These are phyloP conservation scores for Sycophaga agraensis DNA, from an alignment of 1,140 invertebrate genomes.

Conservation along the genomic window DNA sequence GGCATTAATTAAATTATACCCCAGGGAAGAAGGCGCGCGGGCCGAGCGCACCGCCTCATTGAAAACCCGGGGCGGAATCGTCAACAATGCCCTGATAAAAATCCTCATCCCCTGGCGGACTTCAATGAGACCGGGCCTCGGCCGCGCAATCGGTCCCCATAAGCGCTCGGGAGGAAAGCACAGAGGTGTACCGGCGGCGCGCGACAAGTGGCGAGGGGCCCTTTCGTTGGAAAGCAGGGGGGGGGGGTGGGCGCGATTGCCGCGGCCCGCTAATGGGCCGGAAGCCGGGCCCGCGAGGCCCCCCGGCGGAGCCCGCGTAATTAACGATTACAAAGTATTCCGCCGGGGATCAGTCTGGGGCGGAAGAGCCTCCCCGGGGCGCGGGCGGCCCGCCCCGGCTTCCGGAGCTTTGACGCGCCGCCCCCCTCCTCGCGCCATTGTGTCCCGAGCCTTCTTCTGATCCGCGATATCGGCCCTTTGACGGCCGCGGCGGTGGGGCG, in stretches of 20 bases:
- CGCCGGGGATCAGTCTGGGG: constrained; percentile 25
- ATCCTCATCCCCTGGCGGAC: too few species aligned
- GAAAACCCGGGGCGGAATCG: neutral
- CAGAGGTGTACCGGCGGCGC: too few species aligned
- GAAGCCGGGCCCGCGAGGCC: neutral
- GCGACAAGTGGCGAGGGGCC: neutral
- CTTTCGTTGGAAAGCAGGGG: neutral
- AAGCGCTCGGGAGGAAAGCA: too few species aligned
- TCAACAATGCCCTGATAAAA: too few species aligned
- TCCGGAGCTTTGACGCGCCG: constrained; percentile 38
- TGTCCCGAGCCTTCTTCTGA: neutral
- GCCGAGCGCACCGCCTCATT: neutral
- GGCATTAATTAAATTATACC: too few species aligned
- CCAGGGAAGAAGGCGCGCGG: too few species aligned
- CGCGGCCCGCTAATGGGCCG: constrained; percentile 13
- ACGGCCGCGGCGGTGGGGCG: neutral
- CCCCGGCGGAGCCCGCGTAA: constrained; percentile 1
- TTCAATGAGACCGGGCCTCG: too few species aligned
- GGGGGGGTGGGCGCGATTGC: neutral
- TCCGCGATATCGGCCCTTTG: neutral
- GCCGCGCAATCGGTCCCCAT: too few species aligned
- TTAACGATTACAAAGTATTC: constrained; percentile 31
- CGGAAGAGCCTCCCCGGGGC: constrained; percentile 7
- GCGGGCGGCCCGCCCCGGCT: constrained; percentile 11
- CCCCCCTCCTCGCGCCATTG: too few species aligned